Evolutionary conservation across 2,888 invertebrate genomes (phyloP), one percentile per base, ranked within the genome.

Genomic region (Habroteleia sp.): DNA sequence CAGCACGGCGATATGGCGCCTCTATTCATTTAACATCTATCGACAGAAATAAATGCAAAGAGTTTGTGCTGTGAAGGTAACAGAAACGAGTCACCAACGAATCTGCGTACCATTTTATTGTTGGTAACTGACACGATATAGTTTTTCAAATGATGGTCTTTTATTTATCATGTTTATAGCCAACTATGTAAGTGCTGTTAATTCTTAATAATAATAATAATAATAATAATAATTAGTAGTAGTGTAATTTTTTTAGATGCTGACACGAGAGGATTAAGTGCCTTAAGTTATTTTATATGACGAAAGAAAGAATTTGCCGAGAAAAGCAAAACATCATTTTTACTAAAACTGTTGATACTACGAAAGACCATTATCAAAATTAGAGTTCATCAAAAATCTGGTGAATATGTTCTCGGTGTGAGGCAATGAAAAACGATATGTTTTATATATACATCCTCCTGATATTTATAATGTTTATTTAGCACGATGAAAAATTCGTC

Each of bases 391-490:
- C 58, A 42, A 33, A 50, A 63, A 31, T 8, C 1, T 10, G 20
- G 11, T 14, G 35, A 13, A 23, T 29, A 58, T 58, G 62, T 56
- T 50, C 29, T 35, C 41, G 42, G 52, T 25, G 58, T 44, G 63
- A 52, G 72, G 72, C 58, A 60, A 63, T 52, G 65, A 60, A 62
- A 71, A 65, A 48, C 44, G 63, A 52, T 52, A 58, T n/a, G 69
- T 41, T 54, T 42, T 63, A 41, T 42, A 63, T 58, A 62, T 46
- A 48, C 39, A 56, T 25, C 35, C 17, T 6, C 20, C 3, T 63
- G 72, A 65, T 73, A 73, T 73, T 73, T 73, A 73, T 73, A 73
- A 58, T 73, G 72, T 73, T 73, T 56, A 52, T 65, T 65, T 73
- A 73, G 58, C 52, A 46, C 25, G 65, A 6, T 73, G 65, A 65